Conservation (phyloP, 2,888 invertebrate species). For the Acanthosepion esculentum region DNA sequence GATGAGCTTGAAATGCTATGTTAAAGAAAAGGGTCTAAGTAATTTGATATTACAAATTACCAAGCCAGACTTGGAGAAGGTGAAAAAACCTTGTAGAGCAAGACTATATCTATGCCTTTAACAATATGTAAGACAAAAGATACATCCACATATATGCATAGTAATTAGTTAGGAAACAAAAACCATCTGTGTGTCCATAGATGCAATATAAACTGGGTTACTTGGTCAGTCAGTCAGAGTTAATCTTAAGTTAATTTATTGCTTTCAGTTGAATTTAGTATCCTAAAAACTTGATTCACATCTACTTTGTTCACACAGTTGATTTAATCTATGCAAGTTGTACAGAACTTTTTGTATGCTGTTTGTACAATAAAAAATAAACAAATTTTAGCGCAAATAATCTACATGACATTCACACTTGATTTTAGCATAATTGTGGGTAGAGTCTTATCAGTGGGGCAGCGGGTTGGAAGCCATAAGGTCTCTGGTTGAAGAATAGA, state of each 20-base stretch:
- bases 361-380: not conserved
- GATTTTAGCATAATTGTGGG: too few species aligned
- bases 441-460: too few species aligned
- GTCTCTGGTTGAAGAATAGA: too few species aligned
- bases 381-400: too few species aligned
- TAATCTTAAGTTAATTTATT: not conserved
- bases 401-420: too few species aligned
- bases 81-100: not conserved
- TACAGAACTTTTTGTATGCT: not conserved
- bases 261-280: not conserved
- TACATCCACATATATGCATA: not conserved
- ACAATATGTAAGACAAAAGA: not conserved
- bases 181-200: not conserved
- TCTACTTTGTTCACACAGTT: not conserved
- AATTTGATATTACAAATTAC: not conserved
- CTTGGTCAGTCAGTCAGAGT: not conserved
- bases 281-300: not conserved
- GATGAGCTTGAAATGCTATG: too few species aligned
- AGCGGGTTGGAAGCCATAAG: too few species aligned
- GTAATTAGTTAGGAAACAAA: constrained; percentile 6
- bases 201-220: not conserved
- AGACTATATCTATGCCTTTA: not conserved
- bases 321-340: not conserved
- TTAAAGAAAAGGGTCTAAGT: not conserved
- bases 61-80: not conserved